These are phyloP conservation scores for Epinephelus coioides DNA, from an alignment of 2,797 vertebrate species.

Conservation along the genomic window DNA sequence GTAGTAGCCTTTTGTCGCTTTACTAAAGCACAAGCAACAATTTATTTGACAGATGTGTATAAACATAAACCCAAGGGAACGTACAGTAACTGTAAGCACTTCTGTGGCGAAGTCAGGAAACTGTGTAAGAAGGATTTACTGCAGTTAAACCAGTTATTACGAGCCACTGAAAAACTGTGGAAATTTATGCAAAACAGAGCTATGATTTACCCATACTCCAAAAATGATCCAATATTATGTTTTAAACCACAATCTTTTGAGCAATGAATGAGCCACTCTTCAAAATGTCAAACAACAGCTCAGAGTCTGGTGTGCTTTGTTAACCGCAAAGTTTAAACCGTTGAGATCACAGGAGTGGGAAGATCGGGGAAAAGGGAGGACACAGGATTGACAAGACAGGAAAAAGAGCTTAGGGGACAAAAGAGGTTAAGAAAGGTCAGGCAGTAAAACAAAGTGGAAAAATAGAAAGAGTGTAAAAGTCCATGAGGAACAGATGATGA, in stretches of 20 bases:
- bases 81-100: constrained; percentile 2
- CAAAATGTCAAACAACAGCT: constrained; percentile 34
- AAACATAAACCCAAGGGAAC: constrained; percentile 32
- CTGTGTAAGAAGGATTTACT: constrained; percentile 26
- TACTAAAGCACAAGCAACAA: constrained; percentile 15
- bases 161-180: constrained; percentile 39
- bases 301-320: constrained; percentile 6
- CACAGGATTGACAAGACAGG: background rate
- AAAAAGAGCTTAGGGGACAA: background rate
- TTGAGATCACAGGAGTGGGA: background rate
- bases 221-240: constrained; percentile 27
- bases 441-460: constrained; percentile 21
- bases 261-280: constrained; percentile 21
- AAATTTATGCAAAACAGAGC: constrained; percentile 50
- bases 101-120: constrained; percentile 20
- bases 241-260: constrained; percentile 26
- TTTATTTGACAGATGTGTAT: constrained; percentile 43
- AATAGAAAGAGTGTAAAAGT: constrained; percentile 5
- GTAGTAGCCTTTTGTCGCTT: background rate
- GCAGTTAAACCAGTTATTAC: constrained; percentile 48
- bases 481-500: constrained; percentile 6
- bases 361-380: background rate
- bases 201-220: constrained; percentile 25
- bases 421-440: constrained; percentile 36
- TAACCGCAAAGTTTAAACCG: constrained; percentile 14